A percentile compares a stretch with the other conserved stretches of the same genome.
phyloP scores from a whole-genome alignment of 2,888 invertebrate species.

The Tolmerus cingulatus region DNA sequence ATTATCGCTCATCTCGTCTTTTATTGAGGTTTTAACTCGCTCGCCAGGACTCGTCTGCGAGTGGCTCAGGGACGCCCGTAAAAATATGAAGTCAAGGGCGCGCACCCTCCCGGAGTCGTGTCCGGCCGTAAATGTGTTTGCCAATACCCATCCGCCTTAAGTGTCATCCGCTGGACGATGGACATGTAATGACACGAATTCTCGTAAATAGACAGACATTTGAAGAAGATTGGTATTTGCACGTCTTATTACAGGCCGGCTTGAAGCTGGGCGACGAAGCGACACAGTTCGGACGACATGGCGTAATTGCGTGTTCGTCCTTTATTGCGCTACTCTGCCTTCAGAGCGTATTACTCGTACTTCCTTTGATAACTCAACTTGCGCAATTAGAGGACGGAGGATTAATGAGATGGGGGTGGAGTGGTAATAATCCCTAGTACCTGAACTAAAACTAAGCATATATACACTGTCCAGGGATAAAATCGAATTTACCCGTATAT shows the following conservation, averaged over 20 bases:
- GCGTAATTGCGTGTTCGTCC: neutral
- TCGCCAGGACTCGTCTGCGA: neutral
- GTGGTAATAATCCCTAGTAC: neutral
- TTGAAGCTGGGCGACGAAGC: neutral
- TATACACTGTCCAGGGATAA: neutral
- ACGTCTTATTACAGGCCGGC: conserved; percentile 37
- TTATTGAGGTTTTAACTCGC: conserved; percentile 40
- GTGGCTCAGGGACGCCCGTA: conserved; percentile 40
- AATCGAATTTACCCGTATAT: neutral
- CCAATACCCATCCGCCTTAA: conserved; percentile 25
- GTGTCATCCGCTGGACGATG: conserved; percentile 15
- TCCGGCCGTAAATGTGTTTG: conserved; percentile 44
- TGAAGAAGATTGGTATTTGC: conserved; percentile 47
- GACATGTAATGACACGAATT: conserved; percentile 38
- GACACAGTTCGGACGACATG: neutral
- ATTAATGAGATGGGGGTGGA: neutral
- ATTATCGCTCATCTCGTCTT: conserved; percentile 35
- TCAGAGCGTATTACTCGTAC: neutral
- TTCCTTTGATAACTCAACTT: neutral
- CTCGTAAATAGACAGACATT: conserved; percentile 45
- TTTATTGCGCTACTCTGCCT: neutral
- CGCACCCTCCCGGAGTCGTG: conserved; percentile 30
- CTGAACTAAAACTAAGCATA: neutral
- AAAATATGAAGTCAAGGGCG: conserved; percentile 43
- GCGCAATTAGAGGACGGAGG: neutral